These are phyloP conservation scores for Okapia johnstoni DNA, from an alignment of 2,113 vertebrate species.

Conservation along the genomic window DNA sequence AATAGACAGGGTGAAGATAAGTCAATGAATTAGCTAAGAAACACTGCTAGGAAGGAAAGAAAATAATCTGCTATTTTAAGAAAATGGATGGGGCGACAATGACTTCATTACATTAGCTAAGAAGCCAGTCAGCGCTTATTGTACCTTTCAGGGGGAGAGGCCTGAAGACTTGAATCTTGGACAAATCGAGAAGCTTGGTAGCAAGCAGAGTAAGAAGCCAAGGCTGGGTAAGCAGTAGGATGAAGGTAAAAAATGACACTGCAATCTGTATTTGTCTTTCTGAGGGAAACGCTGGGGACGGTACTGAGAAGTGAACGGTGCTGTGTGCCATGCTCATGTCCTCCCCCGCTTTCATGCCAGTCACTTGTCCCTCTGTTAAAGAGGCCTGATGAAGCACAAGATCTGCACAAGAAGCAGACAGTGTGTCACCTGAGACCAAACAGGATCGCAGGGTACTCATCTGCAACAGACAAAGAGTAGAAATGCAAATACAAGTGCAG, in stretches of 20 bases:
- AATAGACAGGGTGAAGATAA: slow-evolving; percentile 25
- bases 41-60: slow-evolving; percentile 41
- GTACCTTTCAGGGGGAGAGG: background rate
- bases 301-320: background rate
- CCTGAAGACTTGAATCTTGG: background rate
- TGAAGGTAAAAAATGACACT: background rate
- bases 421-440: background rate
- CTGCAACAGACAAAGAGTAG: background rate
- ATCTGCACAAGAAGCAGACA: background rate
- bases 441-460: background rate
- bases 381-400: background rate
- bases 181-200: background rate
- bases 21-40: slow-evolving; percentile 53
- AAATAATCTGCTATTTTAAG: slow-evolving; percentile 56
- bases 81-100: background rate
- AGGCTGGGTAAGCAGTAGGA: background rate
- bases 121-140: background rate
- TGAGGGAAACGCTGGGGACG: background rate
- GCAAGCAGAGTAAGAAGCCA: background rate
- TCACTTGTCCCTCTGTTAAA: background rate
- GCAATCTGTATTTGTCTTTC: background rate
- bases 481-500: background rate
- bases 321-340: background rate
- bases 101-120: slow-evolving; percentile 38
- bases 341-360: background rate